Evolutionary conservation across 2,888 invertebrate species (phyloP).

Genomic region (Leptinotarsa rubiginosa): DNA sequence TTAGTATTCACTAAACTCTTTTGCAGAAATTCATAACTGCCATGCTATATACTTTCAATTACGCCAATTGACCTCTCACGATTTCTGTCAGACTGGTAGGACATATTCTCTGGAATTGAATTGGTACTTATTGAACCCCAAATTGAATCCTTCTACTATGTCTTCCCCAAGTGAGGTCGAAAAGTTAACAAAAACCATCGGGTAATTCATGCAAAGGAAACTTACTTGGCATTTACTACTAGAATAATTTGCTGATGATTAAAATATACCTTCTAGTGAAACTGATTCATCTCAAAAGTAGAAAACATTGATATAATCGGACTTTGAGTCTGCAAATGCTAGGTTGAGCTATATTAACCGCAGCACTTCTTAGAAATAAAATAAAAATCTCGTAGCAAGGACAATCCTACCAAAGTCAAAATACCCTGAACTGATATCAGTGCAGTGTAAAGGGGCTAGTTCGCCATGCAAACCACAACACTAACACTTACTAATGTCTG

Average conservation of each 20-base stretch:
- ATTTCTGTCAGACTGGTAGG: too few relatives aligned
- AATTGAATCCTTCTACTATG: too few relatives aligned
- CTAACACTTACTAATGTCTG: constrained; percentile 75
- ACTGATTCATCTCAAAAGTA: background rate
- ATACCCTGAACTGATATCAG: constrained; percentile 51
- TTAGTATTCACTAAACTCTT: too few relatives aligned
- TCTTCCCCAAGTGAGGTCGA: background rate
- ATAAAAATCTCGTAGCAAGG: constrained; percentile 11
- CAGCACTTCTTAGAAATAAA: background rate
- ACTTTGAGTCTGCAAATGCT: background rate
- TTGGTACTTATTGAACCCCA: too few relatives aligned
- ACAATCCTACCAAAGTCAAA: constrained; percentile 37
- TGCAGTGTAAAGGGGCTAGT: constrained; percentile 52
- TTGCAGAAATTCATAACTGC: too few relatives aligned
- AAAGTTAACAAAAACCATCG: background rate
- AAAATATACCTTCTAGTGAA: background rate
- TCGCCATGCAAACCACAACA: constrained; percentile 72
- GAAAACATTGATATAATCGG: background rate
- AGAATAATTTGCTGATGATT: background rate
- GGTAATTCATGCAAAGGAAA: background rate
- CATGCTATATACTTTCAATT: too few relatives aligned
- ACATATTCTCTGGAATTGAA: too few relatives aligned
- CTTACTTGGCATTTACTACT: background rate
- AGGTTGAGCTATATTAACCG: background rate
- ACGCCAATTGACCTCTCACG: too few relatives aligned